Conservation (phyloP, 1,140 invertebrate genomes). For the Drosophila sucinea region DNA sequence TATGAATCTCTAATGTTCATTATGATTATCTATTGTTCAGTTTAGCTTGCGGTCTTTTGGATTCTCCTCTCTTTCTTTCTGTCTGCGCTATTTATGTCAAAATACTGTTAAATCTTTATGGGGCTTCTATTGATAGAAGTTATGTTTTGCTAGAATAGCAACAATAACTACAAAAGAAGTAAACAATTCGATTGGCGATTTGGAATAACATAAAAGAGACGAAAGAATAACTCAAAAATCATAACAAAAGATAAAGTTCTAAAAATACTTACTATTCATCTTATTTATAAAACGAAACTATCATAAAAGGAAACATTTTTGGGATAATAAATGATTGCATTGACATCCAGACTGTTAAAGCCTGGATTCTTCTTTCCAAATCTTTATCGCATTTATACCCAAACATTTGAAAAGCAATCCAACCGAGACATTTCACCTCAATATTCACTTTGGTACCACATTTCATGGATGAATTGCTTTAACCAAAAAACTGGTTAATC, state of each 20-base stretch:
- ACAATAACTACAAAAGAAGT: slow-evolving; percentile 1
- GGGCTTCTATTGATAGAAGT: slow-evolving; percentile 14
- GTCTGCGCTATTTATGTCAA: slow-evolving; percentile 42
- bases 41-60: slow-evolving; percentile 10
- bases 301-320: not conserved
- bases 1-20: slow-evolving; percentile 44
- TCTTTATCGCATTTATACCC: not conserved
- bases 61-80: not conserved
- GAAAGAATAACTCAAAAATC: not conserved
- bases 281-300: not conserved
- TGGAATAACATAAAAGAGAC: not conserved
- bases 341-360: not conserved
- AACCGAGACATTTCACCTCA: slow-evolving; percentile 23
- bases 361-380: not conserved
- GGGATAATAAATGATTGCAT: not conserved
- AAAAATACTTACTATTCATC: not conserved
- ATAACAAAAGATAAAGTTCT: not conserved
- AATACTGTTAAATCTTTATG: slow-evolving; percentile 37
- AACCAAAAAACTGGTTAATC: slow-evolving; percentile 24
- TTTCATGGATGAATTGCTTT: slow-evolving; percentile 56
- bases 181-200: slow-evolving; percentile 6
- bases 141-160: not conserved
- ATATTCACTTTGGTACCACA: slow-evolving; percentile 43
- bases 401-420: not conserved
- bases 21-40: slow-evolving; percentile 28